A percentile compares a stretch with the other conserved stretches of the same genome.
These are phyloP conservation scores for Yoshiicerus persimilis DNA, from an alignment of 1,140 invertebrate species.

Conservation along the genomic window DNA sequence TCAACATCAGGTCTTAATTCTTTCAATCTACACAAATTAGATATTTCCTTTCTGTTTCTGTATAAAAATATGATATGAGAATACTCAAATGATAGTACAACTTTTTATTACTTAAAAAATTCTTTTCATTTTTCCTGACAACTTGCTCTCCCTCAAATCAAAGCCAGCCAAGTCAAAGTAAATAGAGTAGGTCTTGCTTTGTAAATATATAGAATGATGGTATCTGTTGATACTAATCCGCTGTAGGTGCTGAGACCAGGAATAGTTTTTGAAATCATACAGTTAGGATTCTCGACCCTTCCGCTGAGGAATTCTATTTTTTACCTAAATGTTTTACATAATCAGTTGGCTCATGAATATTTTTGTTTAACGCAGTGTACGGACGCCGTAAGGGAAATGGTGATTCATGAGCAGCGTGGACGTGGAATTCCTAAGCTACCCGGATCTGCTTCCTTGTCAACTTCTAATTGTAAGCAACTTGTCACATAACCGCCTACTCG, in stretches of 20 bases:
- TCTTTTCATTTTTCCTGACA: not conserved
- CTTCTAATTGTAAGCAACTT: not conserved
- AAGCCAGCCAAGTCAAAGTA: not conserved
- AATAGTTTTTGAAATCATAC: too few relatives aligned
- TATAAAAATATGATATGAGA: too few relatives aligned
- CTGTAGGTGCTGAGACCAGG: too few relatives aligned
- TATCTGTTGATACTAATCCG: too few relatives aligned
- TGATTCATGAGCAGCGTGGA: not conserved
- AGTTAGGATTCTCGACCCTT: too few relatives aligned
- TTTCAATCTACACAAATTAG: not conserved
- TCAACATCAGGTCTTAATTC: not conserved
- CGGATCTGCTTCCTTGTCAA: not conserved
- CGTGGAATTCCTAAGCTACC: not conserved
- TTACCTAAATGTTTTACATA: not conserved
- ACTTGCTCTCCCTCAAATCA: not conserved
- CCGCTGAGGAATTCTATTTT: not conserved
- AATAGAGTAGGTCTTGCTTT: not conserved
- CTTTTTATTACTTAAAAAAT: too few relatives aligned
- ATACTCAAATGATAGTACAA: too few relatives aligned
- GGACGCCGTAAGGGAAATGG: not conserved
- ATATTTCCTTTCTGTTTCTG: too few relatives aligned
- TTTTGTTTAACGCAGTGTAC: not conserved
- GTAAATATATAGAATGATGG: too few relatives aligned
- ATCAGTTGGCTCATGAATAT: not conserved
- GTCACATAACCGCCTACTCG: not conserved